Percentiles rank a stretch among this genome's conserved stretches.
Evolutionary conservation across 2,888 invertebrate genomes (phyloP).

Genomic region (Apoda limacodes): DNA sequence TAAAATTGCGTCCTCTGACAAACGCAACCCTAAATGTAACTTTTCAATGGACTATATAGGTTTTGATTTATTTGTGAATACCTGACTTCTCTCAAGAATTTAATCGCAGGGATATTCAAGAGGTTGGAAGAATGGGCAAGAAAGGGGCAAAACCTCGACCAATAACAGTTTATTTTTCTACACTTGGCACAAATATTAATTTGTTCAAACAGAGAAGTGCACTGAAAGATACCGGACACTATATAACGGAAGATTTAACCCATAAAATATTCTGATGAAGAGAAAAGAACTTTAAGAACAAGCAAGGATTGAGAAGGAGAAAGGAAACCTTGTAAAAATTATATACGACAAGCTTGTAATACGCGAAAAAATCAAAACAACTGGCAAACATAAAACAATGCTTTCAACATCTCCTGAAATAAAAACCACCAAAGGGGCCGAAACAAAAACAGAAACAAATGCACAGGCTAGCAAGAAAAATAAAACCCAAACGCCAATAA

Average conservation of each 20-base stretch:
- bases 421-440: conserved; percentile 2
- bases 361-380: conserved; percentile 9
- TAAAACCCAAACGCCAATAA: conserved; percentile 10
- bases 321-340: conserved; percentile 13
- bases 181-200: conserved; percentile 9
- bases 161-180: conserved; percentile 3
- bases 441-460: conserved; percentile 6
- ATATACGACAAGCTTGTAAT: conserved; percentile 18
- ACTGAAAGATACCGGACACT: conserved; percentile 1
- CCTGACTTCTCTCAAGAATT: conserved; percentile 11
- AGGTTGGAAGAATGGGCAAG: conserved; percentile 14
- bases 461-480: conserved; percentile 13
- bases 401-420: conserved; percentile 13
- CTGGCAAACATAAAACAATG: conserved; percentile 13
- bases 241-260: conserved; percentile 11
- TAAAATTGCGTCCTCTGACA: too few species aligned
- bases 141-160: conserved; percentile 14
- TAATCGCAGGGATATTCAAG: conserved; percentile 10
- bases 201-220: conserved; percentile 4
- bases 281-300: conserved; percentile 15
- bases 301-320: conserved; percentile 11
- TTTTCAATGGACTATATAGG: too few species aligned
- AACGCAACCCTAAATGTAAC: too few species aligned
- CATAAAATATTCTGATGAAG: conserved; percentile 16
- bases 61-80: too few species aligned